phyloP scores from a whole-genome alignment of 2,888 invertebrate species.

The Baccha elongata region DNA sequence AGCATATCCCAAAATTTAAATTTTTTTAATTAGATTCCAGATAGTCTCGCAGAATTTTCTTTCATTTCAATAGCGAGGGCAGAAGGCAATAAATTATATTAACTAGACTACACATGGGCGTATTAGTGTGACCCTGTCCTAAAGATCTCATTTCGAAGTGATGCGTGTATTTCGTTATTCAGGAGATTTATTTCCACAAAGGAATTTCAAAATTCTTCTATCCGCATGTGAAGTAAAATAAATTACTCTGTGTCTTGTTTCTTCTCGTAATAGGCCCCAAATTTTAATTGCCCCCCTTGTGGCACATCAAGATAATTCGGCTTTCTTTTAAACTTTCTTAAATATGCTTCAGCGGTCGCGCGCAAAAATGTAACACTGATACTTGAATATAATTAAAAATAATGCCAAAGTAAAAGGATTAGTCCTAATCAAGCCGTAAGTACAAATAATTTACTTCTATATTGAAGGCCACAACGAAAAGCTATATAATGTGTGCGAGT shows the following conservation, averaged over 20 bases:
- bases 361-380: background rate
- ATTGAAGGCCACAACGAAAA: constrained; percentile 36
- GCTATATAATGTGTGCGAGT: background rate
- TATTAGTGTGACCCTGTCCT: constrained; percentile 53
- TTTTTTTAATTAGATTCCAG: constrained; percentile 69
- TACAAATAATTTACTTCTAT: constrained; percentile 67
- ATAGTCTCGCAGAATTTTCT: constrained; percentile 59
- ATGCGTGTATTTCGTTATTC: constrained; percentile 29
- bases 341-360: constrained; percentile 25
- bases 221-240: constrained; percentile 45
- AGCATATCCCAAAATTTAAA: constrained; percentile 47
- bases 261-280: constrained; percentile 1
- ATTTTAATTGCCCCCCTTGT: constrained; percentile 23
- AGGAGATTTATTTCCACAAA: constrained; percentile 51
- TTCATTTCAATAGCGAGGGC: constrained; percentile 18
- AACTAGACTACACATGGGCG: constrained; percentile 64
- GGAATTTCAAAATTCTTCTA: constrained; percentile 45
- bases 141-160: constrained; percentile 36
- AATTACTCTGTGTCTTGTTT: constrained; percentile 33
- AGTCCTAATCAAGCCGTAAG: constrained; percentile 52
- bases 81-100: constrained; percentile 59
- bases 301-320: constrained; percentile 23
- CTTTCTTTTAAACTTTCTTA: constrained; percentile 10
- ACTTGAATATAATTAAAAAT: constrained; percentile 48
- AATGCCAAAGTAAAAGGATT: constrained; percentile 57